These are phyloP conservation scores for Andrena bicolor DNA, from an alignment of 2,888 invertebrate genomes.

Conservation along the genomic window DNA sequence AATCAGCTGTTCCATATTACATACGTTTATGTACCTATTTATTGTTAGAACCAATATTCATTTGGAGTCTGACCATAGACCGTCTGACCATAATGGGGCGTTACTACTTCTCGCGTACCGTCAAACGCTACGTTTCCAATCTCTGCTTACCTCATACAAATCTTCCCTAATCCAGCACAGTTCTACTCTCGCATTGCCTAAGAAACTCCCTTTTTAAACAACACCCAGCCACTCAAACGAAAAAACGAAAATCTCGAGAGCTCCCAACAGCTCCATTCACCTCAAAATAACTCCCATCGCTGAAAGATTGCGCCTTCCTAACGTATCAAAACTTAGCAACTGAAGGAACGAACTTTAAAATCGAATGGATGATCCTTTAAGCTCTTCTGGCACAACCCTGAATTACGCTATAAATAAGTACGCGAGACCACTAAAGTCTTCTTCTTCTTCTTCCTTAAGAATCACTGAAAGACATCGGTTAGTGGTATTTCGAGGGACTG, in stretches of 20 bases:
- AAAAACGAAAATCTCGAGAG: not conserved
- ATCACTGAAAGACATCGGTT: conserved; percentile 10
- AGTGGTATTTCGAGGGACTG: conserved; percentile 13
- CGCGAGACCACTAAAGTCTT: not conserved
- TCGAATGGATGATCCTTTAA: not conserved
- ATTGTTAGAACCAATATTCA: not conserved
- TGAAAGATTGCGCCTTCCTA: not conserved
- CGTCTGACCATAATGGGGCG: conserved; percentile 1
- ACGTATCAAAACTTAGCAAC: not conserved
- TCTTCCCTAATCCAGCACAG: not conserved
- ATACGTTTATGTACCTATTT: too few relatives aligned
- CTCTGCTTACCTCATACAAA: too few relatives aligned
- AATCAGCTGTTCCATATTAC: too few relatives aligned
- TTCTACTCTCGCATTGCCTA: not conserved
- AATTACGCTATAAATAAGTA: conserved; percentile 23
- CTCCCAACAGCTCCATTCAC: not conserved
- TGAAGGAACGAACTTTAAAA: conserved; percentile 20
- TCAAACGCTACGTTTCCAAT: too few relatives aligned
- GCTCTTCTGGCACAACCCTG: conserved; percentile 20
- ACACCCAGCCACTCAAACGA: not conserved
- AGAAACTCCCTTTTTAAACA: not conserved
- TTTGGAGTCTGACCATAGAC: not conserved
- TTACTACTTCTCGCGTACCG: conserved; percentile 12
- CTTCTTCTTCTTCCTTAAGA: conserved; percentile 15
- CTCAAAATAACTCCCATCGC: not conserved